These are phyloP conservation scores for Rhamnusium bicolor DNA, from an alignment of 2,888 invertebrate species.

Conservation along the genomic window DNA sequence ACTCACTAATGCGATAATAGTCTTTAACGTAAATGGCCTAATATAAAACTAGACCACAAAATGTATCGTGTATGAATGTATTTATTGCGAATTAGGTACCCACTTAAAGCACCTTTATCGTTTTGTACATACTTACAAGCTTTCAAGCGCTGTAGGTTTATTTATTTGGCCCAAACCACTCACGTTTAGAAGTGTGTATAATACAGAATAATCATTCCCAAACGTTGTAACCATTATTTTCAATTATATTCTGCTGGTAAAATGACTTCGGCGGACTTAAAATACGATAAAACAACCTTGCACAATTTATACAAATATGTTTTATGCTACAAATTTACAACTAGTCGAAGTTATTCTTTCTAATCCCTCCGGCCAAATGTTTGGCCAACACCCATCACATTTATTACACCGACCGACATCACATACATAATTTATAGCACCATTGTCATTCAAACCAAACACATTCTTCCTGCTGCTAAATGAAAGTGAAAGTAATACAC, in stretches of 20 bases:
- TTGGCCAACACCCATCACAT: slow-evolving; percentile 18
- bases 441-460: slow-evolving; percentile 13
- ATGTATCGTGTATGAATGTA: too few species aligned
- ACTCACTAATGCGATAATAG: not conserved
- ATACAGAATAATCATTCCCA: too few species aligned
- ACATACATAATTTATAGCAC: slow-evolving; percentile 5
- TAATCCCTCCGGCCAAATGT: not conserved
- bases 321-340: not conserved
- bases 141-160: too few species aligned
- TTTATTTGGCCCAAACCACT: too few species aligned
- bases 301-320: not conserved
- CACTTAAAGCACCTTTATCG: too few species aligned
- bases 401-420: not conserved
- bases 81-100: too few species aligned
- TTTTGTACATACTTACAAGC: too few species aligned
- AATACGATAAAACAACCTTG: not conserved
- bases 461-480: not conserved
- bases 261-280: not conserved
- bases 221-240: not conserved
- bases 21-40: not conserved
- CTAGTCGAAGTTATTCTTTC: not conserved
- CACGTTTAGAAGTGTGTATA: too few species aligned
- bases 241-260: not conserved
- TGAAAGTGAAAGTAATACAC: slow-evolving; percentile 16
- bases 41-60: too few species aligned